These are phyloP conservation scores for Carassius carassius DNA, from an alignment of 2,113 vertebrate species.

Conservation along the genomic window DNA sequence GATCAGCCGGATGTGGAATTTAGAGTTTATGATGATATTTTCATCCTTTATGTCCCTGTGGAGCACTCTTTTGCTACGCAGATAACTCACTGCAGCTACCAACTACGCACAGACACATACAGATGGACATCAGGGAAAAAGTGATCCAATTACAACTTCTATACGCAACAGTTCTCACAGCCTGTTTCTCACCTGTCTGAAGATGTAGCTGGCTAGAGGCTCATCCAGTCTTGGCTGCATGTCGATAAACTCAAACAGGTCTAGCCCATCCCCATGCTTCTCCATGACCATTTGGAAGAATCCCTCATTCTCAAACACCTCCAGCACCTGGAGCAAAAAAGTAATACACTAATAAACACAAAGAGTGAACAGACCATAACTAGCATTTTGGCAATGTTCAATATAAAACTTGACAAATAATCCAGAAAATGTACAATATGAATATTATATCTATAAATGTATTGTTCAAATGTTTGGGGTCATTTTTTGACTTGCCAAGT, in stretches of 20 bases:
- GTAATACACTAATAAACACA: not conserved
- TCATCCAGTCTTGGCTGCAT: constrained; percentile 87
- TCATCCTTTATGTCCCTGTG: constrained; percentile 96
- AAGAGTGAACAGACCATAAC: not conserved
- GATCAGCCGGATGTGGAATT: constrained; percentile 88
- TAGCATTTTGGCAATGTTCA: not conserved
- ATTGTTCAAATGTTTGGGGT: not conserved
- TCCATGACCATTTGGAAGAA: constrained; percentile 98
- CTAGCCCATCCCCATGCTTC: constrained; percentile 89
- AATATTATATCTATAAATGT: too few relatives aligned
- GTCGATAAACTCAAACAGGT: constrained; percentile 95
- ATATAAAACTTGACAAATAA: too few relatives aligned
- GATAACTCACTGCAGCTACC: constrained; percentile 86
- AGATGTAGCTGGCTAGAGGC: constrained; percentile 89
- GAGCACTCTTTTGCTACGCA: constrained; percentile 80
- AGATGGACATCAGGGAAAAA: not conserved
- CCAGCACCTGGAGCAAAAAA: constrained; percentile 76
- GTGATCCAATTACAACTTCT: not conserved
- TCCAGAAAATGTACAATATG: too few relatives aligned
- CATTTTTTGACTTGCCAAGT: not conserved
- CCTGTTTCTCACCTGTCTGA: constrained; percentile 83
- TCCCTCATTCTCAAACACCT: constrained; percentile 87
- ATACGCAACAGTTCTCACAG: constrained; percentile 61
- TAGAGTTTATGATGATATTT: constrained; percentile 89
- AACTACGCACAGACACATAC: constrained; percentile 71